A percentile compares a stretch with the other conserved stretches of the same genome.
Evolutionary conservation across 2,113 vertebrate genomes (phyloP).

Genomic region (Cathartes aura): DNA sequence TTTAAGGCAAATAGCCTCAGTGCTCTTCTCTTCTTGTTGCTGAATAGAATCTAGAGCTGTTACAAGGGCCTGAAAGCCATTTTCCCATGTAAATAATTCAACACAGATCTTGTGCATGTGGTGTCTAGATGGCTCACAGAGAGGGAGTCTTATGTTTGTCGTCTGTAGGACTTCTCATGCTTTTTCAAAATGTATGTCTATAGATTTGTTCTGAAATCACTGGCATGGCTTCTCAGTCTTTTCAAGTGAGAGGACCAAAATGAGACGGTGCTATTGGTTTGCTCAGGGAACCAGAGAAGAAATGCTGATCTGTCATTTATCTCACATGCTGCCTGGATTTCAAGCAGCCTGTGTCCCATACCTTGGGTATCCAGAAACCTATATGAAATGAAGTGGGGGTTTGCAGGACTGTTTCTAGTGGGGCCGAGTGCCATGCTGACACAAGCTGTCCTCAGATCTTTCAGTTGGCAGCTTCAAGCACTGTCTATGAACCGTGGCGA

Average conservation of each 20-base stretch:
- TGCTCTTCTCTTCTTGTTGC: not conserved
- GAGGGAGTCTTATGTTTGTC: constrained; percentile 13
- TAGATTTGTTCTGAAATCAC: constrained; percentile 12
- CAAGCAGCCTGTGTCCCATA: not conserved
- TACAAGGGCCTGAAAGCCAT: not conserved
- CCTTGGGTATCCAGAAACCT: not conserved
- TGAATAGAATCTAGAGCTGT: constrained; percentile 19
- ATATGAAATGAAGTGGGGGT: not conserved
- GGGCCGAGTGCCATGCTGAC: not conserved
- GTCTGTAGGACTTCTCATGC: not conserved
- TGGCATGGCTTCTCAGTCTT: not conserved
- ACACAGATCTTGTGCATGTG: not conserved
- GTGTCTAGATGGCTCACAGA: not conserved
- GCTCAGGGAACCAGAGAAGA: not conserved
- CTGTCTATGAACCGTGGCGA: not conserved
- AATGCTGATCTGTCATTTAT: not conserved
- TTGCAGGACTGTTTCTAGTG: not conserved
- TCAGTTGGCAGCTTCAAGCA: not conserved
- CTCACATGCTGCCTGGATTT: not conserved
- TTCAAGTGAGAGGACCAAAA: not conserved
- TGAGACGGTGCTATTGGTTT: not conserved
- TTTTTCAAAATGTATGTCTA: constrained; percentile 17
- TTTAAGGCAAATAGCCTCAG: constrained; percentile 23
- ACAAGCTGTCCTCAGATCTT: not conserved
- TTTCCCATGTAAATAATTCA: constrained; percentile 33